phyloP scores from a whole-genome alignment of 2,888 invertebrate genomes.

The Odontocerum albicorne region DNA sequence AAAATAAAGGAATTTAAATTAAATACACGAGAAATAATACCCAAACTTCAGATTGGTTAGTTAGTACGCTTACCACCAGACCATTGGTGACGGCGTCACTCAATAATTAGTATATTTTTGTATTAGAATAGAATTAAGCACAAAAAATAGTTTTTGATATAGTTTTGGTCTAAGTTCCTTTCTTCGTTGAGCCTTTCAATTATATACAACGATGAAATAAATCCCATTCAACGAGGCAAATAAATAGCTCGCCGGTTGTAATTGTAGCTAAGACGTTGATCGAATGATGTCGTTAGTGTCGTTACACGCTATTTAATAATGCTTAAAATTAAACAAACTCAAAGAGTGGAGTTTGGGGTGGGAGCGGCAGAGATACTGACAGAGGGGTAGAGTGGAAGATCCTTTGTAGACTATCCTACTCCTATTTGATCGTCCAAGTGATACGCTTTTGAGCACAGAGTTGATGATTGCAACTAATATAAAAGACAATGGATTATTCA shows the following conservation, averaged over 20 bases:
- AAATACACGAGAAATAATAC: too few species aligned
- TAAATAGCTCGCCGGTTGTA: constrained; percentile 33
- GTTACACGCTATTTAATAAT: constrained; percentile 34
- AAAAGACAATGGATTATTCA: too few species aligned
- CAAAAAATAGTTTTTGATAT: too few species aligned
- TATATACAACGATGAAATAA: constrained; percentile 34
- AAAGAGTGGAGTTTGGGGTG: constrained; percentile 5
- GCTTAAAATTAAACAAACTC: constrained; percentile 29
- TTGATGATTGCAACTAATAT: background rate
- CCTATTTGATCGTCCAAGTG: constrained; percentile 5
- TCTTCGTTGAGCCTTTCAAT: background rate
- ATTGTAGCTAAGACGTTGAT: constrained; percentile 36
- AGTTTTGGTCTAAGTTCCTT: too few species aligned
- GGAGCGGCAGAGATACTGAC: background rate
- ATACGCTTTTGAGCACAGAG: background rate
- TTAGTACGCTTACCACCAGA: too few species aligned
- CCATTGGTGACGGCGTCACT: too few species aligned
- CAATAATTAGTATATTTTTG: too few species aligned
- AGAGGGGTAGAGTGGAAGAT: background rate
- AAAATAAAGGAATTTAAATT: too few species aligned
- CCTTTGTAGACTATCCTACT: constrained; percentile 1
- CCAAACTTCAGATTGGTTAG: too few species aligned
- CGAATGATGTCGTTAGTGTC: constrained; percentile 31
- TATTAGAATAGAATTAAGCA: too few species aligned
- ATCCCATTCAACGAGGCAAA: constrained; percentile 36